Conservation (phyloP, 2,797 vertebrate species). For the Tolypeutes matacus region DNA sequence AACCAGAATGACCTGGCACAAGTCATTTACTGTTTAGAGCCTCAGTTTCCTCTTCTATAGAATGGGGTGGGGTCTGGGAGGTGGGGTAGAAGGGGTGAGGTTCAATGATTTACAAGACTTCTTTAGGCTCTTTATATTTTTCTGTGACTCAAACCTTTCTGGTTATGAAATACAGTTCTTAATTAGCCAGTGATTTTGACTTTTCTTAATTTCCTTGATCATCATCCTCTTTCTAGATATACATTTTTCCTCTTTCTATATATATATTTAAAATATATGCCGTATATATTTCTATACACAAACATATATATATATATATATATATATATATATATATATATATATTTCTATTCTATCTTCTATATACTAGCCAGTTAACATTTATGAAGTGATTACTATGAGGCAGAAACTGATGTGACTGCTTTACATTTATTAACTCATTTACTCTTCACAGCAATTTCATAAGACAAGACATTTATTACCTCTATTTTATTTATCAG, state of each 20-base stretch:
- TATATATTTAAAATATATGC: not conserved
- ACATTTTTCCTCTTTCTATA: not conserved
- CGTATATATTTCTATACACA: not conserved
- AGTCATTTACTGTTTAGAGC: not conserved
- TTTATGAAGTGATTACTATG: not conserved
- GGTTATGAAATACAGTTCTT: not conserved
- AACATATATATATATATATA: no score
- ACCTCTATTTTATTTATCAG: not conserved
- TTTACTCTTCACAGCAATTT: not conserved
- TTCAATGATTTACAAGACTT: not conserved
- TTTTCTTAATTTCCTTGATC: not conserved
- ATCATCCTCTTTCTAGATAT: not conserved
- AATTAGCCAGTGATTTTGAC: not conserved
- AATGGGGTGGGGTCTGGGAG: not conserved
- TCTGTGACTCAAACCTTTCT: not conserved
- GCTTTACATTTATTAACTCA: not conserved
- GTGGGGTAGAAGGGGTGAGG: not conserved
- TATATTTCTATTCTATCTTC: not conserved
- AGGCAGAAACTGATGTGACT: not conserved
- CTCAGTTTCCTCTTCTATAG: not conserved
- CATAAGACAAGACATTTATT: no score
- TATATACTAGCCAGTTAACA: not conserved
- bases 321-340: accelerated
- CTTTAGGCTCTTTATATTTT: not conserved
- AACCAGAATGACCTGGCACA: not conserved